phyloP scores from a whole-genome alignment of 2,888 invertebrate species.

The Balanococcus diminutus region DNA sequence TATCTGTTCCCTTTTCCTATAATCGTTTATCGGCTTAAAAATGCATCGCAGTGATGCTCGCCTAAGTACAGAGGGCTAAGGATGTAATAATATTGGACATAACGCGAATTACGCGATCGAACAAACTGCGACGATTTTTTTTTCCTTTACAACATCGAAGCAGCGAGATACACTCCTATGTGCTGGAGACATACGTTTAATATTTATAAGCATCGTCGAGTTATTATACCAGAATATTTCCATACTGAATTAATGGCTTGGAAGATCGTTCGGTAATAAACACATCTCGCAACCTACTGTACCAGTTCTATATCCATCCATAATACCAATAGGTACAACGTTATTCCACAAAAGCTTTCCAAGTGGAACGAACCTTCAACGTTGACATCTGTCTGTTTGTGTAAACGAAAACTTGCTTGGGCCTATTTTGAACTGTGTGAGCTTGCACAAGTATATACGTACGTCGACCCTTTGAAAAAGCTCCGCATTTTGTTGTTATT shows the following conservation, averaged over 20 bases:
- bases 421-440: not conserved
- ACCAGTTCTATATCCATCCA: not conserved
- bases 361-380: not conserved
- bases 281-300: constrained; percentile 6
- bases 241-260: constrained; percentile 35
- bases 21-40: constrained; percentile 17
- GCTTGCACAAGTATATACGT: too few relatives aligned
- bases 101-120: not conserved
- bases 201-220: not conserved
- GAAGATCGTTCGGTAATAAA: constrained; percentile 3
- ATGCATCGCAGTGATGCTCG: not conserved
- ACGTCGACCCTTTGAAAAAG: not conserved
- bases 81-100: constrained; percentile 12
- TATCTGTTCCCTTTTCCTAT: constrained; percentile 1
- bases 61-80: not conserved
- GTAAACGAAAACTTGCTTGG: not conserved
- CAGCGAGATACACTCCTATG: too few relatives aligned
- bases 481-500: not conserved
- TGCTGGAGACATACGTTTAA: not conserved
- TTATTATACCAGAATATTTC: constrained; percentile 21
- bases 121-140: constrained; percentile 16
- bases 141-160: too few relatives aligned
- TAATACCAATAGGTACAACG: not conserved
- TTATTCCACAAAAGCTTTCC: not conserved
- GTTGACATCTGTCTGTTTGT: not conserved